Evolutionary conservation across 1,140 invertebrate species (phyloP).

Genomic region (Zophobas atratus): DNA sequence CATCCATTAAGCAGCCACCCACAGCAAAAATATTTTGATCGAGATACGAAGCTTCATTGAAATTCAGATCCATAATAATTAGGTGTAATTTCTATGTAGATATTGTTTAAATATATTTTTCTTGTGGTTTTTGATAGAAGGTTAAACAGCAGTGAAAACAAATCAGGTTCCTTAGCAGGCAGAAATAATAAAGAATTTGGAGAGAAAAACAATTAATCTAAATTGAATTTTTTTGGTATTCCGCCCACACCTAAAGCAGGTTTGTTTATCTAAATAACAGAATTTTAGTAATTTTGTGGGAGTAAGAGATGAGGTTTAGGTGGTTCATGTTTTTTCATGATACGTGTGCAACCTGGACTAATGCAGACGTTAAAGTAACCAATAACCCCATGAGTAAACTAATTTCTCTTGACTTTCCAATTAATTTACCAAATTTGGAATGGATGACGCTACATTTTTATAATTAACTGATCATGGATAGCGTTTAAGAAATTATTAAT

Average conservation of each 20-base stretch:
- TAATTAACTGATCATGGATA: slow-evolving; percentile 31
- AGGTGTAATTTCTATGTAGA: no score
- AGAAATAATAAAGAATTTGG: background rate
- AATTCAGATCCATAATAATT: background rate
- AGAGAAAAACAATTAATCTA: no score
- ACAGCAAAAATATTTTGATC: slow-evolving; percentile 24
- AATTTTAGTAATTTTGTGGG: no score
- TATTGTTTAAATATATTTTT: no score
- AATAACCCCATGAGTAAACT: background rate
- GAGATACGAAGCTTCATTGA: background rate
- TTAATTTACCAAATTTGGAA: slow-evolving; percentile 21
- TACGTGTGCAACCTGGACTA: no score
- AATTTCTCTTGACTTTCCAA: slow-evolving; percentile 17
- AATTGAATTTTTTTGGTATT: no score
- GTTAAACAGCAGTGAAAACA: background rate
- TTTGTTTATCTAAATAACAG: no score
- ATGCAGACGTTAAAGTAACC: background rate
- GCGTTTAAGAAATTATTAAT: slow-evolving; percentile 21
- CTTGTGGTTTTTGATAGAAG: no score
- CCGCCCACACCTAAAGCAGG: no score
- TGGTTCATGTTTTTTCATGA: no score
- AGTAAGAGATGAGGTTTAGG: no score
- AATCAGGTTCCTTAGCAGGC: background rate
- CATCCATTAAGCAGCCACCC: slow-evolving; percentile 3
- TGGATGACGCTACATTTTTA: slow-evolving; percentile 32